Conservation (phyloP, 2,888 invertebrate species). For the Synergus japonicus region DNA sequence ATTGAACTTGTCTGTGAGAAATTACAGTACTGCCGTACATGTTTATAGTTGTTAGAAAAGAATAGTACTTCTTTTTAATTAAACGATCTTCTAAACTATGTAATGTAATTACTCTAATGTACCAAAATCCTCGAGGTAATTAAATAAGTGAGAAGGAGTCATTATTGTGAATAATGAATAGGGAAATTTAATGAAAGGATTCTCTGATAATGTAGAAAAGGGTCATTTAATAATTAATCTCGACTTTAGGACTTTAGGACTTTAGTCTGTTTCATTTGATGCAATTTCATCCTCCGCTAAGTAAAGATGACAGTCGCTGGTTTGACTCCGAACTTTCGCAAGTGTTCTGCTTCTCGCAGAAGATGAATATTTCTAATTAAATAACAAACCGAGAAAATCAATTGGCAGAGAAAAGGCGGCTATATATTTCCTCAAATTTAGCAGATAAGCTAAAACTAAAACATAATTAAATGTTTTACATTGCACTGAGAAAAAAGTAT, state of each 20-base stretch:
- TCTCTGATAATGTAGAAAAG: neutral
- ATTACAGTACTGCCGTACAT: neutral
- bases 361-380: neutral
- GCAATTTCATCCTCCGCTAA: neutral
- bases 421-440: neutral
- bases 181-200: slow-evolving; percentile 6
- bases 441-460: neutral
- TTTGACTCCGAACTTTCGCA: neutral
- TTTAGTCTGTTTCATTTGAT: neutral
- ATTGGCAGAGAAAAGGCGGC: neutral
- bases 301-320: neutral
- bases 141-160: neutral
- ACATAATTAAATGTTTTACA: neutral
- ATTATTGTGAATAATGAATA: neutral
- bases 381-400: no score
- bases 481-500: no score
- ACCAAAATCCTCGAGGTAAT: neutral
- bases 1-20: slow-evolving; percentile 9
- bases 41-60: no score
- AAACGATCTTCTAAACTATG: no score
- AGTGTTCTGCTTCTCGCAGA: neutral
- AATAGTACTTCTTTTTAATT: no score
- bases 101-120: neutral
- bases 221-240: neutral
- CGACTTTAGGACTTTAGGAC: neutral